Evolutionary conservation across 2,113 vertebrate genomes (phyloP).

Genomic region (Bagarius yarrelli): DNA sequence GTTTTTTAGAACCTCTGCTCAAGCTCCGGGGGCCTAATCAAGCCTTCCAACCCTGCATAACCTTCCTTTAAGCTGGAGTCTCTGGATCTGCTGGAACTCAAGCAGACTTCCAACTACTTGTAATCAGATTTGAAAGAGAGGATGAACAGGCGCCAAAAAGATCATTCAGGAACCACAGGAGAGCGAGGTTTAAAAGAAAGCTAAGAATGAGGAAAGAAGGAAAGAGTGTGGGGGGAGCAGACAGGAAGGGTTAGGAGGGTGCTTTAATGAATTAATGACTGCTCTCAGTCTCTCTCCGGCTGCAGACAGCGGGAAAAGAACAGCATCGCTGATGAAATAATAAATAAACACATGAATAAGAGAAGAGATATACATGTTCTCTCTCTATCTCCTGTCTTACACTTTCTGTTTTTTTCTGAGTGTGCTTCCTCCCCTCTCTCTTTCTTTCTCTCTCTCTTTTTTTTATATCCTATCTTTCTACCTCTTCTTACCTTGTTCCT

Average conservation of each 20-base stretch:
- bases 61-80: background rate
- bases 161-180: background rate
- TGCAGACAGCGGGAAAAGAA: conserved; percentile 57
- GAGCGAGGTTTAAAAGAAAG: conserved; percentile 12
- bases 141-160: conserved; percentile 1
- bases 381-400: background rate
- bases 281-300: conserved; percentile 58
- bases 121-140: conserved; percentile 25
- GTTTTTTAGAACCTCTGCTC: background rate
- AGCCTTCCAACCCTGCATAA: conserved; percentile 1
- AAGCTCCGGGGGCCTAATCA: background rate
- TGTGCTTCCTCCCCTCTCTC: background rate
- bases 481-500: background rate
- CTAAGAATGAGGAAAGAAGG: conserved; percentile 44
- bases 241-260: conserved; percentile 43
- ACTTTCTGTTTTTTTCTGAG: background rate
- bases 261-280: conserved; percentile 77
- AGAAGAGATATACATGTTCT: conserved; percentile 70
- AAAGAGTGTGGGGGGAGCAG: conserved; percentile 24
- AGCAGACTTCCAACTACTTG: conserved; percentile 15
- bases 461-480: background rate
- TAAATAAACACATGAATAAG: conserved; percentile 79
- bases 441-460: background rate
- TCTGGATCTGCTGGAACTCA: background rate
- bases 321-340: conserved; percentile 67